Conservation (phyloP, 2,113 vertebrate genomes). For the Echinops telfairi region DNA sequence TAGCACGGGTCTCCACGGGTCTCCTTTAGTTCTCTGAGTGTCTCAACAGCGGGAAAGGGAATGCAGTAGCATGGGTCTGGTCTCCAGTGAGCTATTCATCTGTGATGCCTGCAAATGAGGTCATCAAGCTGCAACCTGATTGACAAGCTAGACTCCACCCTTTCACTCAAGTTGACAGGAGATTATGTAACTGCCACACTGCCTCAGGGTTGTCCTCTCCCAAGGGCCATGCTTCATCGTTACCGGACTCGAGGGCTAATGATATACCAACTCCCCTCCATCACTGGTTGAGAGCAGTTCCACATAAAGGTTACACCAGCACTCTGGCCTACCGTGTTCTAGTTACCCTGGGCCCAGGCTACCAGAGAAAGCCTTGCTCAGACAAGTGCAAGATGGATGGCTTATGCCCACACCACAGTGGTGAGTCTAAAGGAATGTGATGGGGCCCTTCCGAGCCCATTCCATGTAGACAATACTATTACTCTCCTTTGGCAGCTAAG, state of each 20-base stretch:
- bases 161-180: too few relatives aligned
- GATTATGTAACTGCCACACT: too few relatives aligned
- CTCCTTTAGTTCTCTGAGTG: too few relatives aligned
- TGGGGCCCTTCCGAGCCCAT: background rate
- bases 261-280: background rate
- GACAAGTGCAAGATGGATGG: background rate
- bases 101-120: too few relatives aligned
- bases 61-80: too few relatives aligned
- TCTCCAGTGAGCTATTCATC: too few relatives aligned
- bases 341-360: background rate
- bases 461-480: background rate
- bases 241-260: background rate
- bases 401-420: too few relatives aligned
- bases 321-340: background rate
- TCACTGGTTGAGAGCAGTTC: background rate
- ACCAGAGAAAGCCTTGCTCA: background rate
- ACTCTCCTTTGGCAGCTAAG: background rate
- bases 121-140: too few relatives aligned
- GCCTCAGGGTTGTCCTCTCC: background rate
- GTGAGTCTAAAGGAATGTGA: background rate
- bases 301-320: background rate
- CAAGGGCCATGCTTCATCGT: background rate
- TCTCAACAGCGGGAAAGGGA: too few relatives aligned
- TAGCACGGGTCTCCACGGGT: too few relatives aligned
- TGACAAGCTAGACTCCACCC: too few relatives aligned